Percentiles rank a stretch among this genome's conserved stretches.
Conservation (phyloP, 1,140 invertebrate species). For the Zaprionus vittiger region DNA sequence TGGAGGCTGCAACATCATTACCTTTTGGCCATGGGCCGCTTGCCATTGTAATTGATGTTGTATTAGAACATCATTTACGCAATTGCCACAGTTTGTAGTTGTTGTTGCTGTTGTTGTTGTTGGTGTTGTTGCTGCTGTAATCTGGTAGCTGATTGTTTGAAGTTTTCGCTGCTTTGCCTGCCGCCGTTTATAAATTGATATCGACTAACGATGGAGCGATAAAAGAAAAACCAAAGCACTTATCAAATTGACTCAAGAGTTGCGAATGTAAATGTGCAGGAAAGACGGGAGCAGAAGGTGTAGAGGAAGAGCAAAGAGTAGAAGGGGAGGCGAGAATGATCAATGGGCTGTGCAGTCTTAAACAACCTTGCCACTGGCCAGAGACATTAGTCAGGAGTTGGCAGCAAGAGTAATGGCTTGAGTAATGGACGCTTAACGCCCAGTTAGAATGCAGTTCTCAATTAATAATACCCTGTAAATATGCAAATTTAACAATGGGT, state of each 20-base stretch:
- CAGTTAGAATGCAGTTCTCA: constrained; percentile 9
- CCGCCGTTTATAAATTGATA: constrained; percentile 40
- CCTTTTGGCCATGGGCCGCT: constrained; percentile 76
- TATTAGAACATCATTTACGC: constrained; percentile 82
- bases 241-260: constrained; percentile 29
- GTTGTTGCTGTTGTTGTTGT: constrained; percentile 35
- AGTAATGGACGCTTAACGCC: constrained; percentile 36
- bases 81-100: constrained; percentile 67
- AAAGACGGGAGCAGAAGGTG: background rate
- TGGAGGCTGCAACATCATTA: constrained; percentile 72
- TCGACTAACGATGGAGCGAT: constrained; percentile 35
- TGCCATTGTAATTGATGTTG: constrained; percentile 82
- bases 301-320: too few relatives aligned
- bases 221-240: constrained; percentile 31
- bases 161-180: constrained; percentile 36
- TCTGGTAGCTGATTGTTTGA: constrained; percentile 39
- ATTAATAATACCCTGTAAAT: constrained; percentile 26
- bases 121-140: constrained; percentile 38
- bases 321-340: constrained; percentile 12
- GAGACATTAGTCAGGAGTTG: constrained; percentile 32
- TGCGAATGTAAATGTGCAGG: background rate
- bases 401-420: constrained; percentile 30
- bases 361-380: constrained; percentile 36
- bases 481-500: background rate
- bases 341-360: constrained; percentile 25